phyloP scores from a whole-genome alignment of 2,113 vertebrate species.

The Oryzias javanicus region DNA sequence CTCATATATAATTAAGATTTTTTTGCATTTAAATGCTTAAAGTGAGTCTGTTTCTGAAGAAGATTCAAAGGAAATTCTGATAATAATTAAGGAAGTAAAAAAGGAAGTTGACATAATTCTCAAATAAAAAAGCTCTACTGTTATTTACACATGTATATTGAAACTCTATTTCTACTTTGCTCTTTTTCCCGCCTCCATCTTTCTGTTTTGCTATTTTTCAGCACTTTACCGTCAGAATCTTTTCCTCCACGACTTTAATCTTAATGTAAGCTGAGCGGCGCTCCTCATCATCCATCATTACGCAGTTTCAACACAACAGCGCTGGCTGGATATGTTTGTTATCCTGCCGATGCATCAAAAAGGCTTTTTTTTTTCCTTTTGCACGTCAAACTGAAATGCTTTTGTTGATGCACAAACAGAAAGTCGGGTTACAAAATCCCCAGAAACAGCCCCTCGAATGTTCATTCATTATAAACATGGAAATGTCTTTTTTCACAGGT shows the following conservation, averaged over 20 bases:
- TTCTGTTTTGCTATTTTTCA: not conserved
- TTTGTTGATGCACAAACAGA: conserved; percentile 18
- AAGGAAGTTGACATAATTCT: too few species aligned
- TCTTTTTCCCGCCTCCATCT: not conserved
- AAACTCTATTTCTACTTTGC: not conserved
- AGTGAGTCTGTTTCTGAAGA: too few species aligned
- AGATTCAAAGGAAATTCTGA: too few species aligned
- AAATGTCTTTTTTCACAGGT: too few species aligned
- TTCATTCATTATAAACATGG: too few species aligned
- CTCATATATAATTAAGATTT: too few species aligned
- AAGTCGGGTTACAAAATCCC: conserved; percentile 20
- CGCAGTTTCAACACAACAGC: not conserved
- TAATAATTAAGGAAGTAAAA: too few species aligned
- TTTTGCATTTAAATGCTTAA: too few species aligned
- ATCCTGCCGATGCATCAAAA: not conserved
- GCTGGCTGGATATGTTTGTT: not conserved
- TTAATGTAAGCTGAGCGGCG: not conserved
- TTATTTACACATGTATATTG: too few species aligned
- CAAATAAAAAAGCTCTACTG: too few species aligned
- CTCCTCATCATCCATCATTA: conserved; percentile 1
- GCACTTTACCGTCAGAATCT: not conserved
- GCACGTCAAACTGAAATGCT: conserved; percentile 14
- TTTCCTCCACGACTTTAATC: not conserved
- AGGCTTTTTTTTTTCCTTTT: conserved; percentile 12
- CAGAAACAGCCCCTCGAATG: not conserved